phyloP scores from a whole-genome alignment of 2,888 invertebrate species.

The Tuberolachnus salignus region DNA sequence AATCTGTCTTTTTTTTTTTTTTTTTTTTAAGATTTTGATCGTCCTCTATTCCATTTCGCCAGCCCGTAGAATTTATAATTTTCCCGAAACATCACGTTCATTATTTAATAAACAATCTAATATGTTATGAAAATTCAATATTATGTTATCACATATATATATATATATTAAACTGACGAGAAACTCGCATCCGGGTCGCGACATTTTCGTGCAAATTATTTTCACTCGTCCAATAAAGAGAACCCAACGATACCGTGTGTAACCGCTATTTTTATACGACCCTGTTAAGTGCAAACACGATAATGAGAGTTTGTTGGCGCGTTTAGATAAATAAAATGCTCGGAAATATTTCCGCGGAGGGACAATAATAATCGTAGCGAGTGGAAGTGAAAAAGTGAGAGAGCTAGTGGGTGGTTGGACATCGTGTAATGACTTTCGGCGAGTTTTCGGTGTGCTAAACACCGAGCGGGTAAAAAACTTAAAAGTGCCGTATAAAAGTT shows the following conservation, averaged over 20 bases:
- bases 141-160: too few relatives aligned
- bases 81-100: too few relatives aligned
- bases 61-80: slow-evolving; percentile 5
- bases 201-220: slow-evolving; percentile 21
- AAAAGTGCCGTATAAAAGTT: slow-evolving; percentile 38
- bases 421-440: slow-evolving; percentile 31
- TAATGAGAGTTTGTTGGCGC: slow-evolving; percentile 32
- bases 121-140: too few relatives aligned
- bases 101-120: not conserved
- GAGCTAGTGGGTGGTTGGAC: not conserved
- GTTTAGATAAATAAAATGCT: slow-evolving; percentile 42
- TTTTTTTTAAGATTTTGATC: slow-evolving; percentile 1
- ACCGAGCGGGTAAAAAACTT: slow-evolving; percentile 27
- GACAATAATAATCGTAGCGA: not conserved
- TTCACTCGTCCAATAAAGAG: not conserved
- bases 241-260: not conserved
- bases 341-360: slow-evolving; percentile 36
- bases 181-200: not conserved
- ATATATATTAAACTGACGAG: not conserved
- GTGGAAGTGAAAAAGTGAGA: too few relatives aligned
- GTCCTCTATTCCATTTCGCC: not conserved
- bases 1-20: not conserved
- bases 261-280: not conserved
- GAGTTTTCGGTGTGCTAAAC: not conserved
- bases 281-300: slow-evolving; percentile 30